Conservation (phyloP, 2,113 vertebrate species). For the Mugil cephalus region DNA sequence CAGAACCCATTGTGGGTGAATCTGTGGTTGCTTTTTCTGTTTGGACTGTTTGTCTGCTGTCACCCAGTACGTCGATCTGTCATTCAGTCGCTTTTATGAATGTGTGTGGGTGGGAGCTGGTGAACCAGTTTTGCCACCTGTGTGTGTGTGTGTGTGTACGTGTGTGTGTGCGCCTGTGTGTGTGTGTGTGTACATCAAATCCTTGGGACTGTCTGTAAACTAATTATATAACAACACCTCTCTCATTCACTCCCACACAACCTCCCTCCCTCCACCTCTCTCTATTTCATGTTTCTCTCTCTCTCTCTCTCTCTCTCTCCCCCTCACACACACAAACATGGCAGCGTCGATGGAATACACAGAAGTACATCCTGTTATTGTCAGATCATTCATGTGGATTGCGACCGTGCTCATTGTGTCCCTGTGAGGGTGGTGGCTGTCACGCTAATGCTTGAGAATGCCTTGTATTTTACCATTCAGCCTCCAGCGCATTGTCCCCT, state of each 20-base stretch:
- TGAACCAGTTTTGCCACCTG: slow-evolving; percentile 75
- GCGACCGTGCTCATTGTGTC: slow-evolving; percentile 49
- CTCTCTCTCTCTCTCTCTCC: slow-evolving; percentile 36
- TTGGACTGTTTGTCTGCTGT: slow-evolving; percentile 60
- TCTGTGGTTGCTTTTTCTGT: slow-evolving; percentile 48
- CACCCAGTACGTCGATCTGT: slow-evolving; percentile 57
- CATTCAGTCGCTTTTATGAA: slow-evolving; percentile 79
- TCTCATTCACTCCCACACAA: slow-evolving; percentile 64
- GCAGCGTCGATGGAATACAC: slow-evolving; percentile 34
- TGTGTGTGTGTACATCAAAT: slow-evolving; percentile 30
- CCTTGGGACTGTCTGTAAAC: slow-evolving; percentile 66
- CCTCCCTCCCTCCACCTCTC: slow-evolving; percentile 18
- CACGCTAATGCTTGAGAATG: slow-evolving; percentile 53
- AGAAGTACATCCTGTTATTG: slow-evolving; percentile 77
- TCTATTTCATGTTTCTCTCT: slow-evolving; percentile 35
- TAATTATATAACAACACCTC: slow-evolving; percentile 77
- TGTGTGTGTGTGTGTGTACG: slow-evolving; percentile 38
- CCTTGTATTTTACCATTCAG: slow-evolving; percentile 35
- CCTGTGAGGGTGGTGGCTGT: slow-evolving; percentile 49
- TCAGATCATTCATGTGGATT: slow-evolving; percentile 57
- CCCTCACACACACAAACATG: slow-evolving; percentile 11
- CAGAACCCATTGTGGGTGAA: slow-evolving; percentile 32
- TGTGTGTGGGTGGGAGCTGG: slow-evolving; percentile 75
- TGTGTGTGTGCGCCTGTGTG: slow-evolving; percentile 19
- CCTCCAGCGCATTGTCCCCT: slow-evolving; percentile 24